Evolutionary conservation across 1,140 invertebrate species (phyloP).

Genomic region (Orius insidiosus): DNA sequence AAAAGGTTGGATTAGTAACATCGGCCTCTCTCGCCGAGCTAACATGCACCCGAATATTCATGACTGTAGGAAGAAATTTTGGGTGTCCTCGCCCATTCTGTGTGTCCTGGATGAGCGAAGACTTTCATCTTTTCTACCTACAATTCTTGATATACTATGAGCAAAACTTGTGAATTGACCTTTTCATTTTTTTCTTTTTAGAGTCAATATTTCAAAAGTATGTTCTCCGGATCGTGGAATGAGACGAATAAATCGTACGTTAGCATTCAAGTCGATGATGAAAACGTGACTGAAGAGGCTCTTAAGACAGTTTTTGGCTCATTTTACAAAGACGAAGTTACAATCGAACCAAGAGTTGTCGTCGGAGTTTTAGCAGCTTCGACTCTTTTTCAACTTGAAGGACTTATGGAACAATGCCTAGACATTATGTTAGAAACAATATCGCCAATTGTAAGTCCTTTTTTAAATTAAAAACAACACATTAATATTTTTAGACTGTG

Average conservation of each 20-base stretch:
- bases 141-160: no score
- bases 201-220: slow-evolving; percentile 66
- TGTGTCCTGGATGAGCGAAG: no score
- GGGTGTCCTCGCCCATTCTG: no score
- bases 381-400: slow-evolving; percentile 59
- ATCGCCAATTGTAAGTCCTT: slow-evolving; percentile 32
- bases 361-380: slow-evolving; percentile 55
- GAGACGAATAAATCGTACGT: slow-evolving; percentile 50
- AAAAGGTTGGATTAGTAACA: no score
- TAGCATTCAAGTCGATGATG: slow-evolving; percentile 53
- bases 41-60: no score
- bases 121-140: no score
- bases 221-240: slow-evolving; percentile 69
- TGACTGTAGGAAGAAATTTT: no score
- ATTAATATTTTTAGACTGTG: slow-evolving; percentile 45
- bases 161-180: no score
- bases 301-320: slow-evolving; percentile 57
- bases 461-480: slow-evolving; percentile 1
- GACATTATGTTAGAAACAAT: slow-evolving; percentile 61
- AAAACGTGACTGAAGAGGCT: slow-evolving; percentile 51
- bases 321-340: slow-evolving; percentile 60
- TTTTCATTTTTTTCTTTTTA: no score
- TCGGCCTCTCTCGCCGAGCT: no score
- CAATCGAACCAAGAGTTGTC: slow-evolving; percentile 48
- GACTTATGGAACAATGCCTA: slow-evolving; percentile 53